These are phyloP conservation scores for Pluvialis apricaria DNA, from an alignment of 2,113 vertebrate species.

Conservation along the genomic window DNA sequence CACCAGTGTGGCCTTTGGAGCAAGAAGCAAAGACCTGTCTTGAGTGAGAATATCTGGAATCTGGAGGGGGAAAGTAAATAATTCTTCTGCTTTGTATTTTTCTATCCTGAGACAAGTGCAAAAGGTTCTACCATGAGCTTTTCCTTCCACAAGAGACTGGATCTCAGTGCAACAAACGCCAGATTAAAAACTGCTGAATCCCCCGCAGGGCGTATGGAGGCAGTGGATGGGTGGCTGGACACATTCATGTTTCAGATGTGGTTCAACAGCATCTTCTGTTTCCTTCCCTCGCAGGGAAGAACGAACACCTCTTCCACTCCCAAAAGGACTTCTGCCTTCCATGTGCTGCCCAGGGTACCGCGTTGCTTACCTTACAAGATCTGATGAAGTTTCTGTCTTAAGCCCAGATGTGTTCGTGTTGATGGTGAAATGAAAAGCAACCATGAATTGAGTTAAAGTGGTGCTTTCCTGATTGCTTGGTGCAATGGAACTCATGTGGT, in stretches of 20 bases:
- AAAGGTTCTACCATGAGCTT: neutral
- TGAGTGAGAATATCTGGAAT: neutral
- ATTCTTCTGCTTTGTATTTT: neutral
- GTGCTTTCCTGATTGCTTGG: neutral
- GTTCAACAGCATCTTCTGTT: neutral
- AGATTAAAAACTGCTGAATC: neutral
- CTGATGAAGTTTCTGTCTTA: neutral
- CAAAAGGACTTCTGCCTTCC: neutral
- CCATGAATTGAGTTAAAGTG: neutral
- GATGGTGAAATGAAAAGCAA: neutral
- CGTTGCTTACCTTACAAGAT: neutral
- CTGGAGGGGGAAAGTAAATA: neutral
- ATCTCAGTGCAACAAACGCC: neutral
- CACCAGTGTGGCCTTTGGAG: neutral
- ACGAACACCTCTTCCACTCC: neutral
- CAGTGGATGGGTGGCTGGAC: neutral
- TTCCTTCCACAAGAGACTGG: neutral
- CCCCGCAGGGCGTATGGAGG: fast-evolving
- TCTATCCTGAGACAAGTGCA: neutral
- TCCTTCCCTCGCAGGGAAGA: neutral
- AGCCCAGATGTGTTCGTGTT: neutral
- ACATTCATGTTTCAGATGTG: neutral
- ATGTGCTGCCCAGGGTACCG: neutral
- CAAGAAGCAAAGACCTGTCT: neutral
- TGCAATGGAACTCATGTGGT: neutral